These are phyloP conservation scores for Serrognathus titanus DNA, from an alignment of 2,888 invertebrate species.

Conservation along the genomic window DNA sequence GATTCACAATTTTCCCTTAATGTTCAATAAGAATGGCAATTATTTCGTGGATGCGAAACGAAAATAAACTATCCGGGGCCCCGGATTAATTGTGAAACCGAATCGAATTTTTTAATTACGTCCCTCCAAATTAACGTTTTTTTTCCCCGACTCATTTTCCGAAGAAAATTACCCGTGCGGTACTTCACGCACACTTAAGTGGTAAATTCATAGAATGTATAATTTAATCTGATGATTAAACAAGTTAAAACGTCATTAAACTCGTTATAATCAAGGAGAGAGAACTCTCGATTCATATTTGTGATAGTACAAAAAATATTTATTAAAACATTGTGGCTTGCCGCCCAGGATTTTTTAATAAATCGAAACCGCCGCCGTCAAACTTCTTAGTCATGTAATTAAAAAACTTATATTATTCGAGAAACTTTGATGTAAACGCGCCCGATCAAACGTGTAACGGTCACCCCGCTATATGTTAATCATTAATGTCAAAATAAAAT, in stretches of 20 bases:
- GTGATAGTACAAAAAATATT: conserved; percentile 17
- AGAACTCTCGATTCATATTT: conserved; percentile 5
- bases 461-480: conserved; percentile 14
- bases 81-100: no score
- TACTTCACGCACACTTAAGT: no score
- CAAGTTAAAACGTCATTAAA: conserved; percentile 13
- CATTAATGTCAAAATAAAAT: conserved; percentile 19
- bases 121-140: no score
- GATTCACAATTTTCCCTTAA: no score
- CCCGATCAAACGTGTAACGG: conserved; percentile 18
- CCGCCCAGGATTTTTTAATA: conserved; percentile 20
- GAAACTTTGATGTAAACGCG: conserved; percentile 12
- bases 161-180: no score
- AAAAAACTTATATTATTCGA: conserved; percentile 17
- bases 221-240: conserved; percentile 14
- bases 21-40: no score
- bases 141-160: no score
- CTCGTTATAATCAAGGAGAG: neutral
- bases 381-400: conserved; percentile 23
- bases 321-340: conserved; percentile 17
- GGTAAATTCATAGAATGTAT: conserved; percentile 3
- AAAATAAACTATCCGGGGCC: no score
- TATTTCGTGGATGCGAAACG: no score
- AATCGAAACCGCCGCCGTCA: conserved; percentile 15
- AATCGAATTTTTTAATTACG: no score